Conservation (phyloP, 1,140 invertebrate species). For the Calephelis virginiensis region DNA sequence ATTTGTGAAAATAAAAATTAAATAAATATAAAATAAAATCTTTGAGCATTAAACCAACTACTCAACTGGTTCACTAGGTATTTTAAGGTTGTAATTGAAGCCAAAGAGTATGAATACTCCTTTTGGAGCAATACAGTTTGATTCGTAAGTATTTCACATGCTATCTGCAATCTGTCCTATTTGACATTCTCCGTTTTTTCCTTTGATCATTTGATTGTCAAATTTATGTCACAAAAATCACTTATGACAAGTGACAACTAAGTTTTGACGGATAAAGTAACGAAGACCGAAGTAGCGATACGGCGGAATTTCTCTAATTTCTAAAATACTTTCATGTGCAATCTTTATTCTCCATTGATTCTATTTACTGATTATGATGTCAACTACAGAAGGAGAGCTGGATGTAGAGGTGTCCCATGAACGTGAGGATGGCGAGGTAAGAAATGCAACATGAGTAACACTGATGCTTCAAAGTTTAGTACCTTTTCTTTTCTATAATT, state of each 20-base stretch:
- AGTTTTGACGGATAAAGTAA: constrained; percentile 15
- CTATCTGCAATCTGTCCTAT: not conserved
- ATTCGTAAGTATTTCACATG: too few species aligned
- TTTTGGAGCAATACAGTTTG: too few species aligned
- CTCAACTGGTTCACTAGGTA: too few species aligned
- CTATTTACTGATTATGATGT: constrained; percentile 58
- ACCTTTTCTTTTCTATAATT: constrained; percentile 12
- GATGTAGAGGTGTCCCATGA: constrained; percentile 64
- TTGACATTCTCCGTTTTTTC: not conserved
- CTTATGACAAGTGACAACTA: constrained; percentile 1
- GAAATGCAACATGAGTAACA: constrained; percentile 8
- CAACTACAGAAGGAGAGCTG: constrained; percentile 70
- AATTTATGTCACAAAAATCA: constrained; percentile 2
- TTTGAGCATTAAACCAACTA: too few species aligned
- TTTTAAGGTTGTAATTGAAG: too few species aligned
- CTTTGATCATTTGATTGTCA: not conserved
- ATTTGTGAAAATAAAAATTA: too few species aligned
- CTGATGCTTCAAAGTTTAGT: constrained; percentile 3
- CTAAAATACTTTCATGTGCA: constrained; percentile 58
- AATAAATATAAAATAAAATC: too few species aligned
- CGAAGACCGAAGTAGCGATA: constrained; percentile 23
- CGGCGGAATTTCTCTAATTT: constrained; percentile 53
- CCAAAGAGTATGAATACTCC: too few species aligned
- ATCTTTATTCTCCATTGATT: constrained; percentile 41
- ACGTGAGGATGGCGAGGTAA: constrained; percentile 71